Percentiles rank a stretch among this genome's conserved stretches.
Conservation (phyloP, 30 jellyfish, hydroid and myxozoan genomes). For the Rhopilema esculentum region DNA sequence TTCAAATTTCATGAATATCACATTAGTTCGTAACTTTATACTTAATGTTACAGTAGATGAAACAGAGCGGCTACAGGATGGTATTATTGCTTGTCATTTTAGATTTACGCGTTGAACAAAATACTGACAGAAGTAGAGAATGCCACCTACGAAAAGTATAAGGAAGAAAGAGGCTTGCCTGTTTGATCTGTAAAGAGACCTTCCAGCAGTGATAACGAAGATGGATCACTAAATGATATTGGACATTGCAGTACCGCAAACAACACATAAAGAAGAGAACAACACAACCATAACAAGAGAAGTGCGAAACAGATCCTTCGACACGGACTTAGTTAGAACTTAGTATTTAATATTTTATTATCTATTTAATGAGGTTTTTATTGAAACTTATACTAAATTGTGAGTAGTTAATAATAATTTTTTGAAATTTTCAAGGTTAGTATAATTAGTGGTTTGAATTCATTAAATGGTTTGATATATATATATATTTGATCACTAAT, state of each 20-base stretch:
- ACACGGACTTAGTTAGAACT: background rate
- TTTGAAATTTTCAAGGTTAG: background rate
- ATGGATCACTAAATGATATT: too few relatives aligned
- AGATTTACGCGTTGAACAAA: conserved; percentile 68
- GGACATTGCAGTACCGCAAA: too few relatives aligned
- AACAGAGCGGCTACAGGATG: too few relatives aligned
- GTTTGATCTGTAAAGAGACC: conserved; percentile 6
- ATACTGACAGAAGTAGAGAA: conserved; percentile 55
- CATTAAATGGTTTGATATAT: too few relatives aligned
- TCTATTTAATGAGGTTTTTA: background rate
- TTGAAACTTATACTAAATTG: background rate
- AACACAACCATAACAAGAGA: too few relatives aligned
- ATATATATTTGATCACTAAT: too few relatives aligned
- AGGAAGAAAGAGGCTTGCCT: conserved; percentile 65
- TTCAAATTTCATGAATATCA: too few relatives aligned
- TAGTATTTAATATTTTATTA: background rate
- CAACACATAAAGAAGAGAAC: too few relatives aligned
- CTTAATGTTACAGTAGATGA: too few relatives aligned
- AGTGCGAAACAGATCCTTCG: background rate
- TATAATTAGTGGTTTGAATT: background rate
- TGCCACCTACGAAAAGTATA: conserved; percentile 39
- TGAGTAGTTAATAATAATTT: background rate
- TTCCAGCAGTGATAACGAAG: background rate
- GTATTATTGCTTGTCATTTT: too few relatives aligned
- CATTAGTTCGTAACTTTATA: too few relatives aligned